Conservation (phyloP, 2,888 invertebrate species). For the Conus canariensis region DNA sequence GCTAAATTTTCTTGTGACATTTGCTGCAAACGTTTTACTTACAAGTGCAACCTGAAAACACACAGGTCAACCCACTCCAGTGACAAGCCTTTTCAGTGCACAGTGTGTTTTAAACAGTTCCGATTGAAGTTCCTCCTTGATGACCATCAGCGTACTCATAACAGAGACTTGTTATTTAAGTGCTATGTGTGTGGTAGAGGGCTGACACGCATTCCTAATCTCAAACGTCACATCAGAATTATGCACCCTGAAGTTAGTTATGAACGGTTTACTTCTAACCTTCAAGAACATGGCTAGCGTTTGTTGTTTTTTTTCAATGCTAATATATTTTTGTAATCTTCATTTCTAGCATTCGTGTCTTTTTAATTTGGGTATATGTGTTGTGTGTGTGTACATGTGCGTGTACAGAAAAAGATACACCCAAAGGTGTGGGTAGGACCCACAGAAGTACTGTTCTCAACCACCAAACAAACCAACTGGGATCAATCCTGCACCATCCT, state of each 20-base stretch:
- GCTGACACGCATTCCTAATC: slow-evolving; percentile 27
- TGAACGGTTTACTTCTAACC: too few relatives aligned
- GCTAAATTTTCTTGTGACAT: slow-evolving; percentile 39
- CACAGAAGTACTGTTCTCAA: too few relatives aligned
- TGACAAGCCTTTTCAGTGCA: slow-evolving; percentile 39
- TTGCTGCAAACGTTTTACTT: slow-evolving; percentile 35
- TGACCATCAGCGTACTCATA: slow-evolving; percentile 33
- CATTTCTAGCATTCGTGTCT: neutral
- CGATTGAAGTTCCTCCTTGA: slow-evolving; percentile 11
- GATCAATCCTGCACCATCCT: too few relatives aligned
- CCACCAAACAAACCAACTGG: too few relatives aligned
- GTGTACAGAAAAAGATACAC: neutral
- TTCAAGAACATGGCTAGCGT: neutral
- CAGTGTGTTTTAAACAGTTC: slow-evolving; percentile 29
- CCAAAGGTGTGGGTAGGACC: neutral
- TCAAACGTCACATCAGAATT: slow-evolving; percentile 28
- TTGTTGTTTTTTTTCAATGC: neutral
- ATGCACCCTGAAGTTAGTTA: slow-evolving; percentile 36
- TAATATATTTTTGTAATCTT: neutral
- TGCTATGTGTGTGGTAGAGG: slow-evolving; percentile 39
- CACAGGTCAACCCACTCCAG: slow-evolving; percentile 30
- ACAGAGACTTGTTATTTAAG: slow-evolving; percentile 24
- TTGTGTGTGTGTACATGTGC: neutral
- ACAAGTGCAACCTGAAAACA: slow-evolving; percentile 32
- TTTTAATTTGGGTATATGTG: neutral